Evolutionary conservation across 92 coral and sea anemone genomes (phyloP), one percentile per base, ranked within the genome.

Genomic region (Pocillopora grandis): DNA sequence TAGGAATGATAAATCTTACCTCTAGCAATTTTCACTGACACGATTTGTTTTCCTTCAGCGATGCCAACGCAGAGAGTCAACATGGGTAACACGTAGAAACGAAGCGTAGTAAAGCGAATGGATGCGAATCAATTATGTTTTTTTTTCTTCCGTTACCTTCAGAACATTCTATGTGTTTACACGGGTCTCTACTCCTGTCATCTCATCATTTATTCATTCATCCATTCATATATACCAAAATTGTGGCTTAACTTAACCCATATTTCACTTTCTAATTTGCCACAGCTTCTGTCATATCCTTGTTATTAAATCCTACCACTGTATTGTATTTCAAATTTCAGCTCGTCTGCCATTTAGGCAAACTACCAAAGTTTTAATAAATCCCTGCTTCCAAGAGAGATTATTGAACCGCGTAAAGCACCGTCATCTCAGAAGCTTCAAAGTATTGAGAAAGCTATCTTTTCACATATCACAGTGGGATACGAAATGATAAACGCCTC

Each of bases 191-290:
- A 27, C 66, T 16, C 68, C 33, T 58, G 1, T 72, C 31, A 80
- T 16, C 66, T 80, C 84, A 80, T 80, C 19, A 67, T 80, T 67
- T 80, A 80, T 80, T 80, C 35, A 80, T 55, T 31, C 57, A 63
- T 11, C 1, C 56, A 33, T 55, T 12, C 20, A 19, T 70, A 11
- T 62, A 31, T 37, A 12, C 56, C 75, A 70, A 70, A 15, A 33
- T 58, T 69, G 18, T 27, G 67, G 56, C 27, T 2, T 10, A 36
- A 35, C 49, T 14, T 37, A 13, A 58, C 18, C 21, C 21, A 2
- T 9, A 16, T 79, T 10, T 49, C 17, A 21, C 16, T 48, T 42
- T 20, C 71, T 77, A 5, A 59, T 70, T 70, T 58, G 49, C 66
- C 12, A 3, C 11, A 58, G 18, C 52, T 42, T 42, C 52, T 42